Evolutionary conservation across 2,888 invertebrate genomes (phyloP), one percentile per base, ranked within the genome.

Genomic region (Agriotes lineatus): DNA sequence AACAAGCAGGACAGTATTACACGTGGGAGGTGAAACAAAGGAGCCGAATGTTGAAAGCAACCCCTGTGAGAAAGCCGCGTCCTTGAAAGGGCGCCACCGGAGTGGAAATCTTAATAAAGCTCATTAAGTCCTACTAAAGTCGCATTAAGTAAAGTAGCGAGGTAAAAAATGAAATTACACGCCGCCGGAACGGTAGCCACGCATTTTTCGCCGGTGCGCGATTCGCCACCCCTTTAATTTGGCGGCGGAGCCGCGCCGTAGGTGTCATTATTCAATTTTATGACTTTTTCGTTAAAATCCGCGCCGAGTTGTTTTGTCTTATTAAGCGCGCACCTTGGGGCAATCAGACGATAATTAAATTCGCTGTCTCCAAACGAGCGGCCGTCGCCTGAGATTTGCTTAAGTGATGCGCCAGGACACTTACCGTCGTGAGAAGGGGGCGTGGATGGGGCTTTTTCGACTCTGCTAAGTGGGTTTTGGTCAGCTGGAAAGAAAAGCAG

Each of bases 361-460:
- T 30, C n/a, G n/a, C n/a, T n/a, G n/a, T n/a, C n/a, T 7, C 9
- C 18, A 12, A 7, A 33, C 2, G 20, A 18, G 19, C 22, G 19
- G 7, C 5, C 2, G 9, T n/a, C n/a, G n/a, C n/a, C n/a, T n/a
- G n/a, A 18, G 16, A 14, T 16, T 42, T 18, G 16, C 9, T 14
- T 2, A 18, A 42, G 6, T 4, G 16, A 14, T 18, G 12, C 42
- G n/a, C 19, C 9, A 12, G 16, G 9, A n/a, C 25, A 87, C 91
- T 86, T 85, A 92, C 92, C 92, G 67, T 83, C 83, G 82, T 90
- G 88, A 79, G 91, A 91, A 82, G 90, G 90, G 75, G 93, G 91
- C 79, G 93, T 93, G 79, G 92, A 91, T 72, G 93, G 93, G 77
- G 93, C 91, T 85, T 93, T 92, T 82, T 93, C 91, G 81, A 92